These are phyloP conservation scores for Melanotaenia trifasciata DNA, from an alignment of 2,797 vertebrate genomes.

Conservation along the genomic window DNA sequence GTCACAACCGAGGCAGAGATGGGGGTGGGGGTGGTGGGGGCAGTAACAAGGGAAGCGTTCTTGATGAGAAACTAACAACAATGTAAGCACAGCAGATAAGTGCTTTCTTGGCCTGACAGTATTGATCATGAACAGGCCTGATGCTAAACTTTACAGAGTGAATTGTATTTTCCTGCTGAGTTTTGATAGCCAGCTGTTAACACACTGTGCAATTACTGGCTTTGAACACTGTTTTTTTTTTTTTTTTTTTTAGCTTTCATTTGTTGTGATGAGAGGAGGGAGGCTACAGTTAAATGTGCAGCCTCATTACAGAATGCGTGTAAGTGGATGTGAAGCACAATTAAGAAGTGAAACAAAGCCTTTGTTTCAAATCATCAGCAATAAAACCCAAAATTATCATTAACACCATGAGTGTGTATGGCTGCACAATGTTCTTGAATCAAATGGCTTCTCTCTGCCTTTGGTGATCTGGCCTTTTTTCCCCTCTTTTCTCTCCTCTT, in stretches of 20 bases:
- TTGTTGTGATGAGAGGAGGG: slow-evolving; percentile 71
- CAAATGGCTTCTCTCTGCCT: slow-evolving; percentile 64
- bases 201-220: slow-evolving; percentile 69
- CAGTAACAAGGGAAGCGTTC: slow-evolving; percentile 55
- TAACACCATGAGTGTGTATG: slow-evolving; percentile 68
- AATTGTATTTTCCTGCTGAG: slow-evolving; percentile 69
- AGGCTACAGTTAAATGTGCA: slow-evolving; percentile 62
- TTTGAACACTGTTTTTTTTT: slow-evolving; percentile 31
- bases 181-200: slow-evolving; percentile 76
- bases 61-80: slow-evolving; percentile 74
- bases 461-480: slow-evolving; percentile 60
- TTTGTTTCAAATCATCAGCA: slow-evolving; percentile 78
- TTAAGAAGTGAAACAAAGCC: slow-evolving; percentile 75
- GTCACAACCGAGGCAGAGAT: slow-evolving; percentile 8
- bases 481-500: slow-evolving; percentile 38
- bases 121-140: slow-evolving; percentile 74
- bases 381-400: slow-evolving; percentile 82
- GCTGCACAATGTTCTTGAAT: slow-evolving; percentile 62
- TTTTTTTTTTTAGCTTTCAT: slow-evolving; percentile 40
- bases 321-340: slow-evolving; percentile 72
- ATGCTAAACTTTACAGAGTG: slow-evolving; percentile 68
- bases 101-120: slow-evolving; percentile 64
- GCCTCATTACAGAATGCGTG: slow-evolving; percentile 70
- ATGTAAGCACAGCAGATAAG: slow-evolving; percentile 71
- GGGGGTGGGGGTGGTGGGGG: background rate